Base-by-base conservation (phyloP, 2,113 vertebrate genomes). In the Origma solitaria region DNA sequence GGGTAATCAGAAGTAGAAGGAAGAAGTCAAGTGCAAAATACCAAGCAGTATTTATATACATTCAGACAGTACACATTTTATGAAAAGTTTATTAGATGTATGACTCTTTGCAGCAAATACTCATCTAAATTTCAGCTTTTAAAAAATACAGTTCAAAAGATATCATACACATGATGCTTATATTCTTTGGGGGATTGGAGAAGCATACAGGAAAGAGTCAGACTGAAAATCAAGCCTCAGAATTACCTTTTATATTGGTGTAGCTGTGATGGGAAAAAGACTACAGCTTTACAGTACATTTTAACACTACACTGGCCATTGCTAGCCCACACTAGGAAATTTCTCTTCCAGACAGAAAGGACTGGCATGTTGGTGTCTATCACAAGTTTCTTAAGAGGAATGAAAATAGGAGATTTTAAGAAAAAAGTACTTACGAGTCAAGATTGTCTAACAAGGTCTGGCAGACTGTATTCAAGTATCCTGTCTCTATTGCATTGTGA, bases 401-500 rank as follows among this genome's bases (percentile, higher is more conserved):
- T 0, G 0, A 57, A 85, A 79, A 45, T 0, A 58, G 13, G 9
- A 44, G 19, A 56, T 57, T 45, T 13, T 42, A 69, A 78, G 40
- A 61, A 71, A 83, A 23, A 81, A 88, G 40, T 83, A 99, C 99
- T 97, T 98, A 99, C 99, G 97, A 95, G 92, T 98, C 98, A 49
- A 99, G 98, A 98, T 99, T 99, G 95, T 99, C 99, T 95, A 99
- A 97, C 64, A 99, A 94, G 28, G 98, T 98, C 97, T 99, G 98
- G 96, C 99, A 99, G 97, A 99, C 98, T 47, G 98, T 98, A 50
- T 98, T 98, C 97, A 99, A 98, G 97, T 99, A 99, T 84, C 99
- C 99, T 3, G 99, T 99, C 97, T 99, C 99, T 95, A 99, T 28
- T 27, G 99, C 99, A 84, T 99, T 99, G 77, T 99, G 99, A 95